These are phyloP conservation scores for Melanargia galathea DNA, from an alignment of 2,888 invertebrate species.

Conservation along the genomic window DNA sequence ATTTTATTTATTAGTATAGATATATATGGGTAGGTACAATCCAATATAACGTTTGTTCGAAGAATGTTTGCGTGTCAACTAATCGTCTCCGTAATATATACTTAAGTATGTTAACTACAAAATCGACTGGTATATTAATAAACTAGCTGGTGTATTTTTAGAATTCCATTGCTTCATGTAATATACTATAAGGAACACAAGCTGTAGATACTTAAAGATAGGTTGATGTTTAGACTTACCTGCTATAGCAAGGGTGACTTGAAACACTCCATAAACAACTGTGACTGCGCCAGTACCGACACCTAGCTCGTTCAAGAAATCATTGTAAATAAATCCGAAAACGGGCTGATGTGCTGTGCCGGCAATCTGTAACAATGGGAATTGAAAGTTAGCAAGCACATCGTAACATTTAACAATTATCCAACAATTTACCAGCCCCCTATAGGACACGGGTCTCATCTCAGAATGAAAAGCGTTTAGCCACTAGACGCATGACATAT, in stretches of 20 bases:
- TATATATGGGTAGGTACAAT: not conserved
- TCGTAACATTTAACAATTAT: too few species aligned
- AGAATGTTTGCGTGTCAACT: constrained; percentile 15
- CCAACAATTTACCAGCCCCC: too few species aligned
- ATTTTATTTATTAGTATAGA: not conserved
- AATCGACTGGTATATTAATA: not conserved
- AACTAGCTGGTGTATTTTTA: not conserved
- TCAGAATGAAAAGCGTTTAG: too few species aligned
- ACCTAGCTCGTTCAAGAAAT: constrained; percentile 79
- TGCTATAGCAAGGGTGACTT: constrained; percentile 79
- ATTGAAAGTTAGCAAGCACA: not conserved
- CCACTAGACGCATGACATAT: too few species aligned
- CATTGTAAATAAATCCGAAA: constrained; percentile 82
- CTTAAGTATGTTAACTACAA: not conserved
- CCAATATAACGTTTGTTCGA: not conserved
- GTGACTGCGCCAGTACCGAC: constrained; percentile 82
- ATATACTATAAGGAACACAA: not conserved
- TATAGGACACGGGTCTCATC: too few species aligned
- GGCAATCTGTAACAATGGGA: constrained; percentile 66
- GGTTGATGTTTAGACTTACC: constrained; percentile 58
- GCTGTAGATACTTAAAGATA: not conserved
- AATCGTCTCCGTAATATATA: constrained; percentile 5
- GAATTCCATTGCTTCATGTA: constrained; percentile 4
- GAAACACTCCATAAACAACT: constrained; percentile 80
- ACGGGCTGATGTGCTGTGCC: constrained; percentile 81